Evolutionary conservation across 1,140 invertebrate species (phyloP), one percentile per base, ranked within the genome.

Genomic region (Lordiphosa mommai): DNA sequence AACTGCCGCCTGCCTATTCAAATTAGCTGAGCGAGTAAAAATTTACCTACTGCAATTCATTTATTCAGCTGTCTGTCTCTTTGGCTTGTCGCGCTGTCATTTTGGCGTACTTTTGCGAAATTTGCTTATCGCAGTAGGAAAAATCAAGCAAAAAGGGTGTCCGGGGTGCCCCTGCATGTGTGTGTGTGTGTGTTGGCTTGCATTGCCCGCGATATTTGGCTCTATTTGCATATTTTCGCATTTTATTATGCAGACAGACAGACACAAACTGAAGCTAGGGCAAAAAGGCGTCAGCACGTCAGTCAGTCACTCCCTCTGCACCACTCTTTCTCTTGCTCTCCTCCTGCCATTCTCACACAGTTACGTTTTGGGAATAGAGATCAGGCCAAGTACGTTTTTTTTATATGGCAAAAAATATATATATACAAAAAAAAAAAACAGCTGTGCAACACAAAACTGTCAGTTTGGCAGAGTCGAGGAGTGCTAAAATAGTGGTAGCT

Each of bases 171-270:
- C 27, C 27, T 14, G 29, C 34, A 37, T 29, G 29, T 7, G 32
- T 44, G 33, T 29, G 29, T 7, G 32, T 44, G 33, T 65, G 36
- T 57, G 51, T 51, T 67, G 52, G 64, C 48, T 51, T 77, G 64
- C 46, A 55, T 63, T 59, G 49, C 61, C 55, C 32, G 65, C 56
- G 57, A 55, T 70, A 70, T 82, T 74, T 74, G 50, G 47, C 55
- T 79, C 56, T 58, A 72, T 76, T 76, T 67, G 71, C 71, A 76
- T 86, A 76, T 76, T 63, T 86, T 80, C 74, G 74, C 82, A 86
- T 86, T 86, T 86, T 86, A 86, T 86, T 86, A 86, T 86, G 73
- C 80, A 86, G 69, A 72, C 68, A 72, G 67, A 36, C 10, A 44
- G 47, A 41, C 36, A 33, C 13, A 27, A 23, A 6, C 9, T 27